Evolutionary conservation across 2,113 vertebrate genomes (phyloP).

Genomic region (Mirounga angustirostris): DNA sequence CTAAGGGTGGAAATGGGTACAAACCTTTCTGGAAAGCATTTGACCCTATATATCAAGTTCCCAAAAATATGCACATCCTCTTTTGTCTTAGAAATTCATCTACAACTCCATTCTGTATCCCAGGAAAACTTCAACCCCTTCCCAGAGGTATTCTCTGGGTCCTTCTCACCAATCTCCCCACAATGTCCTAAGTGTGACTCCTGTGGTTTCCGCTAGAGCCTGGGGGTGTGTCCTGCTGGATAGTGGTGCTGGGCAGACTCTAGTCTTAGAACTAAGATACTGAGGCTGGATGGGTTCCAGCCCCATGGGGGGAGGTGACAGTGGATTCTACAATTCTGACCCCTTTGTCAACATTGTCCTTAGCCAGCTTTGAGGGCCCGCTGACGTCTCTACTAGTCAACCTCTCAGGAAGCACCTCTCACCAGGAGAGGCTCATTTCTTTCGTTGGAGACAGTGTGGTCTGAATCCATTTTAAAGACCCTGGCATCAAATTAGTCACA

Average conservation of each 20-base stretch:
- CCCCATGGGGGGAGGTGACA: neutral
- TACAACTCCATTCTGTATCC: neutral
- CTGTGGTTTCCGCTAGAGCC: neutral
- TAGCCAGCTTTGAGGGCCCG: neutral
- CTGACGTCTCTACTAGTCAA: neutral
- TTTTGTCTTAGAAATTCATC: conserved; percentile 20
- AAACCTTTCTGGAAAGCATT: conserved; percentile 9
- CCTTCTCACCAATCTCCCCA: neutral
- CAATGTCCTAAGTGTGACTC: neutral
- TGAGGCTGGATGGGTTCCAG: neutral
- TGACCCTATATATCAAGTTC: neutral
- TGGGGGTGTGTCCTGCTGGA: neutral
- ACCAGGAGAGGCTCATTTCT: neutral
- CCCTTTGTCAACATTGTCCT: neutral
- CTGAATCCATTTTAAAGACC: neutral
- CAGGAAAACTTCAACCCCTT: neutral
- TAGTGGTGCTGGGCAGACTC: neutral
- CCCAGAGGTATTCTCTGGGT: neutral
- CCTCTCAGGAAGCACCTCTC: neutral
- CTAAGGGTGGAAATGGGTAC: neutral
- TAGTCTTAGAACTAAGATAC: neutral
- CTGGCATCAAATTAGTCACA: neutral
- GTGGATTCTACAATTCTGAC: neutral
- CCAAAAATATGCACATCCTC: neutral
- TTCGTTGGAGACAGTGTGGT: neutral